These are phyloP conservation scores for Macrotus californicus DNA, from an alignment of 2,113 vertebrate species.

Conservation along the genomic window DNA sequence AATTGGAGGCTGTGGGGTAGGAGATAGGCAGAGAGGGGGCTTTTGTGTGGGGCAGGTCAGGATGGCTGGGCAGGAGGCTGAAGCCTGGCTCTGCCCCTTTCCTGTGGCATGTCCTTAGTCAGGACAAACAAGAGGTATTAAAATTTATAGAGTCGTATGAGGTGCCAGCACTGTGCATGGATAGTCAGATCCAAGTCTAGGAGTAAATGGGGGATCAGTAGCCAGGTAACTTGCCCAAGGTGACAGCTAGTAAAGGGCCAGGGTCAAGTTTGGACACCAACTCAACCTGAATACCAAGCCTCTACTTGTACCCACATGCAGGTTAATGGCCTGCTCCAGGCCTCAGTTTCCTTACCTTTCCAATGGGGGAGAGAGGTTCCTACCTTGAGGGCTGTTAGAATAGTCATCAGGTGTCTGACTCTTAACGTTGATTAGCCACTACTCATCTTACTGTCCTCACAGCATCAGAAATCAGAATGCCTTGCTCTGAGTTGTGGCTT, in stretches of 20 bases:
- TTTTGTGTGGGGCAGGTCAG: background rate
- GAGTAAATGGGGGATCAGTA: background rate
- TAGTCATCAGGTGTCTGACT: accelerated
- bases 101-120: accelerated
- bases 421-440: background rate
- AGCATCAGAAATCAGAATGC: background rate
- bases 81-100: background rate
- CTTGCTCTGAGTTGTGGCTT: background rate
- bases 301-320: background rate
- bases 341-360: background rate
- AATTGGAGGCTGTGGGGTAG: background rate
- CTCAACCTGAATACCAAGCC: accelerated
- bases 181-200: too few relatives aligned
- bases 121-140: background rate
- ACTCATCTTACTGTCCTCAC: background rate
- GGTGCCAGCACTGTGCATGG: background rate
- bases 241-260: background rate
- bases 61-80: background rate
- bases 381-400: background rate
- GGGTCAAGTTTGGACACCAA: background rate
- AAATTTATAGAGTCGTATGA: accelerated
- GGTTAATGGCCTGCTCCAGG: too few relatives aligned
- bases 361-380: background rate
- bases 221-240: background rate
- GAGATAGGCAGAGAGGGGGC: background rate